Evolutionary conservation across 2,113 vertebrate genomes (phyloP).

Genomic region (Melanerpes aurifrons): DNA sequence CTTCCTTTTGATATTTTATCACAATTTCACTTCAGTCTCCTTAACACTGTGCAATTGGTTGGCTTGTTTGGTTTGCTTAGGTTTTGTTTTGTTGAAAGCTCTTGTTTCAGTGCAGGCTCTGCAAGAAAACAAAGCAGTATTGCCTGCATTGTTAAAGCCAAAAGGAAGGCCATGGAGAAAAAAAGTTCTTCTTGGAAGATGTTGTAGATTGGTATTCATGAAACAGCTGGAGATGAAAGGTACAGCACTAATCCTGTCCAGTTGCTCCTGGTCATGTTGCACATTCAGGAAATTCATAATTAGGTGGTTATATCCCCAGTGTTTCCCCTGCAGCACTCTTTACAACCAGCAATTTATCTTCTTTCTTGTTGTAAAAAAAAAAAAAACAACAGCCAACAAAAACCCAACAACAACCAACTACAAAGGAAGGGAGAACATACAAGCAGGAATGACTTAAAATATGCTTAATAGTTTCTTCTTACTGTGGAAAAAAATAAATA

Average conservation of each 20-base stretch:
- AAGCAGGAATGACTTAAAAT: constrained; percentile 12
- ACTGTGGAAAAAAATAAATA: neutral
- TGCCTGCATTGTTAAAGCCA: constrained; percentile 59
- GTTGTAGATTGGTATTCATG: constrained; percentile 69
- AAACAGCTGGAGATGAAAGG: constrained; percentile 75
- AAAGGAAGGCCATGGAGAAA: constrained; percentile 45
- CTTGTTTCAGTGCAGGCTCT: constrained; percentile 45
- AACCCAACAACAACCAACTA: neutral
- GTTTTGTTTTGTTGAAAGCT: constrained; percentile 52
- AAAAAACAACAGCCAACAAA: neutral
- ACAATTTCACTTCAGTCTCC: constrained; percentile 2
- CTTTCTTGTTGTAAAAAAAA: constrained; percentile 13
- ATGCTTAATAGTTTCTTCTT: constrained; percentile 7
- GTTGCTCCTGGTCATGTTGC: constrained; percentile 74
- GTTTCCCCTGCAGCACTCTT: constrained; percentile 69
- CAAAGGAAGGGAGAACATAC: constrained; percentile 38
- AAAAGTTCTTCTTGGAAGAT: constrained; percentile 38
- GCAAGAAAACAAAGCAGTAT: constrained; percentile 25
- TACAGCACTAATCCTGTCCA: constrained; percentile 69
- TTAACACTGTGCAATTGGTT: constrained; percentile 23
- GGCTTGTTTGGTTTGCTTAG: neutral
- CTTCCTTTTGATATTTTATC: constrained; percentile 44
- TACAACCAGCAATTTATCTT: constrained; percentile 64
- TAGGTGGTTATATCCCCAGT: constrained; percentile 72
- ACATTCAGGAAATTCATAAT: constrained; percentile 81